A percentile compares a stretch with the other conserved stretches of the same genome.
Conservation (phyloP, 2,113 vertebrate species). For the Cyprinus carpio region DNA sequence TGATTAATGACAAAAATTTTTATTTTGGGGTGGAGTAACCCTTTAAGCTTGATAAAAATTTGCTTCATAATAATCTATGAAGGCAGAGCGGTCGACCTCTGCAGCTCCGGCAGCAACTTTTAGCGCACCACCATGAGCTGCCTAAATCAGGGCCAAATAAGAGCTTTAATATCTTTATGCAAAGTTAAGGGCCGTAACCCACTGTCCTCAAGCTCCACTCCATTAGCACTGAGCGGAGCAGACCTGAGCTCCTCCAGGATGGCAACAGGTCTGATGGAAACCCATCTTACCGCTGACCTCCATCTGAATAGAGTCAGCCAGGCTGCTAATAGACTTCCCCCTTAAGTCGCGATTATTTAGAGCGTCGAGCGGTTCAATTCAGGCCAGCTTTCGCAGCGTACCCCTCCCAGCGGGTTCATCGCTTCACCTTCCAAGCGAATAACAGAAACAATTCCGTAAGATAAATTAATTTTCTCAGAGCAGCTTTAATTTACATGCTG, state of each 20-base stretch:
- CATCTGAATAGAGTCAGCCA: neutral
- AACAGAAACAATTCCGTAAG: slow-evolving; percentile 31
- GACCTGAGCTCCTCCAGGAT: neutral
- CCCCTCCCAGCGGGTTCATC: neutral
- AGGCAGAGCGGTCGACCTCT: neutral
- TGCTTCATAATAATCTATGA: neutral
- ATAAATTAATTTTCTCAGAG: slow-evolving; percentile 45
- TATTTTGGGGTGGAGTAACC: no score
- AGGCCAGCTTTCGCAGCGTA: neutral
- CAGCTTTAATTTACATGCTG: slow-evolving; percentile 31
- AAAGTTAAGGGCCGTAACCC: neutral
- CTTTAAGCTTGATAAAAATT: neutral
- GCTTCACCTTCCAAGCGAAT: neutral
- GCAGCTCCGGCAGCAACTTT: neutral
- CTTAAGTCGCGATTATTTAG: neutral
- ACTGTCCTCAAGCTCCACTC: neutral
- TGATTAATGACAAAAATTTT: no score
- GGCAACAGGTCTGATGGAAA: neutral
- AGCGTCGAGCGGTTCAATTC: neutral
- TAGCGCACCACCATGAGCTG: neutral
- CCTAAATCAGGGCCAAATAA: neutral
- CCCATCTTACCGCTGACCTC: slow-evolving; percentile 32
- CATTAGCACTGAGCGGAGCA: slow-evolving; percentile 12
- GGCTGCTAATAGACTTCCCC: slow-evolving; percentile 24
- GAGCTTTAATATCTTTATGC: slow-evolving; percentile 6